A percentile compares a stretch with the other conserved stretches of the same genome.
phyloP scores from a whole-genome alignment of 2,888 invertebrate species.

The Pseudococcus jackbeardsleyi region DNA sequence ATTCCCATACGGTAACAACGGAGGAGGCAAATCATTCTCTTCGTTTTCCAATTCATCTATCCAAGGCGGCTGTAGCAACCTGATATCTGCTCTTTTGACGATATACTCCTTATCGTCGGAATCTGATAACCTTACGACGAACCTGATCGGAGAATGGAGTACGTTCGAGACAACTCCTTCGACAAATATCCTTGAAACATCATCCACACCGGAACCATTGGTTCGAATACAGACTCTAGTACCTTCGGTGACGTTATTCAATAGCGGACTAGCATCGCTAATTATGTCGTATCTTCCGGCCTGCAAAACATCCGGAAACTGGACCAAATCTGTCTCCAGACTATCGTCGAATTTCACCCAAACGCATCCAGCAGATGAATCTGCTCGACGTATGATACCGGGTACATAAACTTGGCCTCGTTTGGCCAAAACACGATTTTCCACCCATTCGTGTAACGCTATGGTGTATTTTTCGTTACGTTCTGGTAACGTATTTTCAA shows the following conservation, averaged over 20 bases:
- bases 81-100: constrained; percentile 90
- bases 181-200: constrained; percentile 80
- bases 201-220: constrained; percentile 69
- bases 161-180: constrained; percentile 85
- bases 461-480: constrained; percentile 71
- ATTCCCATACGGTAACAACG: constrained; percentile 62
- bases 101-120: constrained; percentile 74
- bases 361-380: constrained; percentile 74
- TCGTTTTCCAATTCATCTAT: constrained; percentile 85
- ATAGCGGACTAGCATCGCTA: constrained; percentile 91
- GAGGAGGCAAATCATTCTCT: constrained; percentile 66
- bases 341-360: constrained; percentile 86
- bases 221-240: constrained; percentile 78
- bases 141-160: constrained; percentile 77
- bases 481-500: constrained; percentile 42
- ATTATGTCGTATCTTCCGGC: constrained; percentile 88
- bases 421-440: constrained; percentile 91
- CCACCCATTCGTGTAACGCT: constrained; percentile 93
- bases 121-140: constrained; percentile 76
- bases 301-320: constrained; percentile 79
- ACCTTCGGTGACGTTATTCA: constrained; percentile 77
- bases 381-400: constrained; percentile 86
- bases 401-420: constrained; percentile 86
- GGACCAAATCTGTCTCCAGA: constrained; percentile 76
- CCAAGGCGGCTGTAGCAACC: constrained; percentile 95